phyloP scores from a whole-genome alignment of 2,888 invertebrate genomes.

The Escarpia spicata region DNA sequence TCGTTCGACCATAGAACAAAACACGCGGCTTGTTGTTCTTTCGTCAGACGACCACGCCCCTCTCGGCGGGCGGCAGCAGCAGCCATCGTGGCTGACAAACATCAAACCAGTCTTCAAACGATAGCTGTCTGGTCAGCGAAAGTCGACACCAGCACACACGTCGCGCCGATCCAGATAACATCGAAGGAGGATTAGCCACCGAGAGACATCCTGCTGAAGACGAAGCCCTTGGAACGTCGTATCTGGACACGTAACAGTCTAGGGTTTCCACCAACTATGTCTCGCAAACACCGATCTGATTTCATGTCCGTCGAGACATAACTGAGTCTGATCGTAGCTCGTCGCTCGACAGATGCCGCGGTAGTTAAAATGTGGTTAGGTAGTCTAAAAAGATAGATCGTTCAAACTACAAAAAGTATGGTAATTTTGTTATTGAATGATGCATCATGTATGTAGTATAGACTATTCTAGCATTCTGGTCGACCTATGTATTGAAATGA shows the following conservation, averaged over 20 bases:
- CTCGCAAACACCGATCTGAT: not conserved
- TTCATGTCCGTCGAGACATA: not conserved
- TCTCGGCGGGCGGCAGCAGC: not conserved
- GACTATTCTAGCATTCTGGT: too few relatives aligned
- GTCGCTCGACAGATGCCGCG: not conserved
- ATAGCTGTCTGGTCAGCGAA: not conserved
- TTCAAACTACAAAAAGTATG: too few relatives aligned
- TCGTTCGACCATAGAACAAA: not conserved
- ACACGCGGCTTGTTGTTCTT: not conserved
- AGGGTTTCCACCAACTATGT: not conserved
- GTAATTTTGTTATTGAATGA: too few relatives aligned
- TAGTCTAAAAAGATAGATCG: too few relatives aligned
- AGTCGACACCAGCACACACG: not conserved
- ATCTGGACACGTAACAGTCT: not conserved
- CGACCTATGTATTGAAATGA: too few relatives aligned
- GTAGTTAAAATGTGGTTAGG: not conserved
- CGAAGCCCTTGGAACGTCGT: not conserved
- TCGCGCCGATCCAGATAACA: not conserved
- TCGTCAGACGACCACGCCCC: not conserved
- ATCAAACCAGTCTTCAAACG: conserved; percentile 9
- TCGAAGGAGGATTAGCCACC: not conserved
- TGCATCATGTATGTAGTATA: too few relatives aligned
- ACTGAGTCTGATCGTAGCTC: not conserved
- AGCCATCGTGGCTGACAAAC: not conserved
- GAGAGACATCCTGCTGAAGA: conserved; percentile 13